Evolutionary conservation across 2,797 vertebrate species (phyloP).

Genomic region (Balearica regulorum): DNA sequence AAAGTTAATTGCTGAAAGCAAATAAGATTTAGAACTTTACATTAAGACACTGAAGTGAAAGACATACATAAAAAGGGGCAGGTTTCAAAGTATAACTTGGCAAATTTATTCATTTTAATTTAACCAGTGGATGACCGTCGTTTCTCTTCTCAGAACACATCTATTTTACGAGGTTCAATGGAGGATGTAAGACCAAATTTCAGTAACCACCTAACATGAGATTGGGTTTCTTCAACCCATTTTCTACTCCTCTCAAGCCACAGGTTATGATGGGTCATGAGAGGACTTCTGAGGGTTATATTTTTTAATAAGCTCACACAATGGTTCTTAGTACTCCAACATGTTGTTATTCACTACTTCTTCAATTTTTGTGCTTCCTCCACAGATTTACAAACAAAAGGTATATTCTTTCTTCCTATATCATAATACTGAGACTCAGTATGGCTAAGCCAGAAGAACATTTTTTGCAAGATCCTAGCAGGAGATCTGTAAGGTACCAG

Average conservation of each 20-base stretch:
- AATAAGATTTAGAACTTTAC: neutral
- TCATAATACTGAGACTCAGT: neutral
- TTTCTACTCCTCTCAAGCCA: neutral
- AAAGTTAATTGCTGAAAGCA: neutral
- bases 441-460: neutral
- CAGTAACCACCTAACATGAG: neutral
- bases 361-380: neutral
- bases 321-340: neutral
- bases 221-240: neutral
- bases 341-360: neutral
- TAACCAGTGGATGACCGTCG: fast-evolving
- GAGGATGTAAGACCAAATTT: neutral
- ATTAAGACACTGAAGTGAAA: neutral
- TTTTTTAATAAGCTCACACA: neutral
- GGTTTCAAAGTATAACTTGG: neutral
- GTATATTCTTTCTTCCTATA: neutral
- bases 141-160: neutral
- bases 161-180: neutral
- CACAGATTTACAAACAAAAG: neutral
- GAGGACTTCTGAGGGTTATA: neutral
- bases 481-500: neutral
- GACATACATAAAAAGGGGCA: neutral
- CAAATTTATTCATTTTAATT: neutral
- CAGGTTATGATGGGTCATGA: neutral
- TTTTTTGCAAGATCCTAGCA: neutral